These are phyloP conservation scores for Drosophila nigricruria DNA, from an alignment of 2,888 invertebrate species.

Conservation along the genomic window DNA sequence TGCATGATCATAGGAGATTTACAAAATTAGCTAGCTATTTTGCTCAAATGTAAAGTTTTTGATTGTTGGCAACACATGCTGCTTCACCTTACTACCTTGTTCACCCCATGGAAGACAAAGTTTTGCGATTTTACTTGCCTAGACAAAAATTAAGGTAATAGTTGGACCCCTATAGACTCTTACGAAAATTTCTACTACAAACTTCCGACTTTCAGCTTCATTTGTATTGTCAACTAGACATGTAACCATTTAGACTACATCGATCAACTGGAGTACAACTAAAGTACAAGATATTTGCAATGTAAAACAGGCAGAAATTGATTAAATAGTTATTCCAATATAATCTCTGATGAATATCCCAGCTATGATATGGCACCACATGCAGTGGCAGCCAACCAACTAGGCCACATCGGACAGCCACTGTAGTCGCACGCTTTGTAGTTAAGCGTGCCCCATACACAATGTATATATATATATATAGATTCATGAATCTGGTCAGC, in stretches of 20 bases:
- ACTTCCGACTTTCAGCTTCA: background rate
- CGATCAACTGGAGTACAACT: background rate
- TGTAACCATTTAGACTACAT: background rate
- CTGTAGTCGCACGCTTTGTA: slow-evolving; percentile 14
- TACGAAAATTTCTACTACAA: too few relatives aligned
- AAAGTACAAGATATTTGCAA: background rate
- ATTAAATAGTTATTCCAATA: background rate
- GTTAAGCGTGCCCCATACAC: background rate
- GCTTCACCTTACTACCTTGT: too few relatives aligned
- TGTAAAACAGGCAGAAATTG: background rate
- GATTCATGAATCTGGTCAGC: slow-evolving; percentile 9
- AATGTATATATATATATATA: slow-evolving; percentile 20
- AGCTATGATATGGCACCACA: background rate
- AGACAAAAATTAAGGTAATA: too few relatives aligned
- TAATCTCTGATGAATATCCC: background rate
- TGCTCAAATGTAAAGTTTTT: too few relatives aligned
- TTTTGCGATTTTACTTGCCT: too few relatives aligned
- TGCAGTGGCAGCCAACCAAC: background rate
- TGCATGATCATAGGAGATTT: background rate
- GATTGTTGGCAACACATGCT: too few relatives aligned
- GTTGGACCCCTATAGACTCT: background rate
- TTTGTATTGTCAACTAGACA: background rate
- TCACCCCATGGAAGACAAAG: too few relatives aligned
- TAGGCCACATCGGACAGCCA: slow-evolving; percentile 18
- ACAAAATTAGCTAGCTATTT: background rate